Conservation (phyloP, 1,140 invertebrate species). For the Trinorchestia longiramus region DNA sequence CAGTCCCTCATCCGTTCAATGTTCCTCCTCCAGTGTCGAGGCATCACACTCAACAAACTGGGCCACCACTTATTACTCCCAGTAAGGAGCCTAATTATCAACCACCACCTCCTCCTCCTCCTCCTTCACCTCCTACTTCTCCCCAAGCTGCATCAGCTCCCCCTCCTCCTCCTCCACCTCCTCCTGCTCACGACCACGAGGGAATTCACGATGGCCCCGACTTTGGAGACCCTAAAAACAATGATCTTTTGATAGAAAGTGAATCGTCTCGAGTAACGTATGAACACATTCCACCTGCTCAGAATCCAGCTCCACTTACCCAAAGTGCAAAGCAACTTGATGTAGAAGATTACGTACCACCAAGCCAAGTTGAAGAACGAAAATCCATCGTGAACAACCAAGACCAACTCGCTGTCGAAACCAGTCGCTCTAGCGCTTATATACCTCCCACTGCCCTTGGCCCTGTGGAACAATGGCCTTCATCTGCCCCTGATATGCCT, state of each 20-base stretch:
- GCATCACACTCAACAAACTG: neutral
- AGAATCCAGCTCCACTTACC: neutral
- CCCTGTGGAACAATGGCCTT: conserved; percentile 83
- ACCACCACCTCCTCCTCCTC: conserved; percentile 57
- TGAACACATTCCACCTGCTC: neutral
- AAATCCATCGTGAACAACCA: neutral
- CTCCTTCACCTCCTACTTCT: neutral
- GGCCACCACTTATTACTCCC: neutral
- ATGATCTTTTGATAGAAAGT: conserved; percentile 19
- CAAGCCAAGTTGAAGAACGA: neutral
- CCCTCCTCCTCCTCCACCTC: neutral
- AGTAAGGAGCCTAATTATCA: conserved; percentile 20
- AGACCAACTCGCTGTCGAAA: conserved; percentile 59
- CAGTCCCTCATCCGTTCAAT: conserved; percentile 33
- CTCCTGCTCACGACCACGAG: neutral
- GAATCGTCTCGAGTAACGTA: conserved; percentile 5
- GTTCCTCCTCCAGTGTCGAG: conserved; percentile 22
- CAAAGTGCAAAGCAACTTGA: neutral
- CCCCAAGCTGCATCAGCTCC: conserved; percentile 12
- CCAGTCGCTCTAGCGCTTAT: conserved; percentile 58
- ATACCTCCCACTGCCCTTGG: conserved; percentile 59
- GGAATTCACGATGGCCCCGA: neutral
- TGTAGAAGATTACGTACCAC: neutral
- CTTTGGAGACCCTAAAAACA: conserved; percentile 33
- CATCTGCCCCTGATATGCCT: conserved; percentile 86